Evolutionary conservation across 1,140 invertebrate genomes (phyloP), one percentile per base, ranked within the genome.

Genomic region (Saccostrea cuccullata): DNA sequence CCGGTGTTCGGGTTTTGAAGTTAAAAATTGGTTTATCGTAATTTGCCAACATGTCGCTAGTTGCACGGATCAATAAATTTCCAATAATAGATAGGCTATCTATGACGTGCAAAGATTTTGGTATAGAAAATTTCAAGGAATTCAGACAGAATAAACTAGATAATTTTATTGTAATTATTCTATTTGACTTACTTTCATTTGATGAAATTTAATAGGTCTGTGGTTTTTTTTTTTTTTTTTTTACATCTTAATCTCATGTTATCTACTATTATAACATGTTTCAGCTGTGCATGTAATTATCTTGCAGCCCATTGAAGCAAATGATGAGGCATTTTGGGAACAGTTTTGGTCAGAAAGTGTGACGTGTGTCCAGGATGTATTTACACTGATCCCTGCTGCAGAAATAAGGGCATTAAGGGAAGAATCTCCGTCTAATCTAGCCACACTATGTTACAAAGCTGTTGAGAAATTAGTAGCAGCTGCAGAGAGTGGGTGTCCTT

Each of bases 271-370:
- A 77, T 12, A 77, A 15, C 9, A 77, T 84, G 17, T 55, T 13
- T 36, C 40, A 84, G 13, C 36, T 77, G 13, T 84, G 17, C 47
- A 58, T 84, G n/a, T 55, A 47, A 47, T 8, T 84, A 23, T 89
- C 90, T 90, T 93, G 26, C 93, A 99, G 98, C 97, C 98, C 55
- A 97, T 99, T 87, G 98, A 98, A 95, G 96, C 97, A 55, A 96
- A 96, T 86, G 98, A 99, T 95, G 98, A 99, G 92, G 96, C 96
- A 88, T 99, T 99, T 94, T 99, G 99, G 99, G 98, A 99, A 94
- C 98, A 99, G 94, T 99, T 99, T 94, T 99, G 99, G 98, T 97
- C 97, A 84, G 98, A 99, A 91, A 98, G 97, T 95, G 97, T 98
- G 3, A 98, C 98, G 2, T 98, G 97, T 93, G 97, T 99, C 2